Conservation (phyloP, 2,113 vertebrate genomes). For the Gallinago jamesoni region DNA sequence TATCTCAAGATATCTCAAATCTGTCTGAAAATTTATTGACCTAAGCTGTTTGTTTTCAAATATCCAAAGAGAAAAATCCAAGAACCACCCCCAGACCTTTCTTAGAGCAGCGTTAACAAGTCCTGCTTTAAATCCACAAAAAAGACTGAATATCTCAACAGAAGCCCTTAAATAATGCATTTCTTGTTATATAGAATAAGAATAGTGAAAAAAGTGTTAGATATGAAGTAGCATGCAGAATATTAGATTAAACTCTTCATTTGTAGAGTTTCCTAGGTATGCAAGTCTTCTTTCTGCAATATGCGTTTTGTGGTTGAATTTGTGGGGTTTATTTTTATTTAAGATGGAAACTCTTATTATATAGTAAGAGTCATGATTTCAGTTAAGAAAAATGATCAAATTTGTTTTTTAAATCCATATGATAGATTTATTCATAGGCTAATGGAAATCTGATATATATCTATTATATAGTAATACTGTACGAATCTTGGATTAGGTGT, state of each 20-base stretch:
- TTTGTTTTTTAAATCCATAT: constrained; percentile 10
- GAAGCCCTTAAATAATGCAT: not conserved
- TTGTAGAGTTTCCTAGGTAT: not conserved
- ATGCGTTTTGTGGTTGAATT: not conserved
- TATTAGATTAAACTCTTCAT: not conserved
- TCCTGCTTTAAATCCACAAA: not conserved
- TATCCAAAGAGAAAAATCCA: not conserved
- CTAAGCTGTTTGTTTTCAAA: not conserved
- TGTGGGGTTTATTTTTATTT: not conserved
- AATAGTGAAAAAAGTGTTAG: not conserved
- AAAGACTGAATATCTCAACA: not conserved
- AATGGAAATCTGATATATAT: not conserved
- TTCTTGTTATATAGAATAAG: not conserved
- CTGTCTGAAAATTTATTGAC: not conserved
- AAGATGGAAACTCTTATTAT: not conserved
- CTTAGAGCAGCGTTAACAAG: not conserved
- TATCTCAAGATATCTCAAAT: not conserved
- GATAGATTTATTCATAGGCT: not conserved
- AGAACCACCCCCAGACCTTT: not conserved
- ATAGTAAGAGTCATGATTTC: not conserved
- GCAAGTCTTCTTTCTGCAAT: not conserved
- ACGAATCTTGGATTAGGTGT: not conserved
- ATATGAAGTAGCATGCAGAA: not conserved
- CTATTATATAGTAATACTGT: not conserved
- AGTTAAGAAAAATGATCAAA: not conserved